Evolutionary conservation across 2,888 invertebrate genomes (phyloP), one percentile per base, ranked within the genome.

Genomic region (Polyploca ridens): DNA sequence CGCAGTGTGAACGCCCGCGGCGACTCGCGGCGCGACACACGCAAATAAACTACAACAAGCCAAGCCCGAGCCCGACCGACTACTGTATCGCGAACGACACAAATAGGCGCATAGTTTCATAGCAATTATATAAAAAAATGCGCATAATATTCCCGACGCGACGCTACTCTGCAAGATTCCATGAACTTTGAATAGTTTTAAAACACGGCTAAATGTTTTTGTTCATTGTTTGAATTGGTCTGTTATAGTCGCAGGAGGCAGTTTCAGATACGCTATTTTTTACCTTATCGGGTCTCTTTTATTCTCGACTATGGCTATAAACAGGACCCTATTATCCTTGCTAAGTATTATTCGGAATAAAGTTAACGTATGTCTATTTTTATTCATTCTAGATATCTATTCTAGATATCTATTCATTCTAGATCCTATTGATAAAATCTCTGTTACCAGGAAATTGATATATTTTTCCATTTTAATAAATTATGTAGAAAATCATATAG

Each of bases 21-120:
- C 81, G 90, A 86, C 90, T 82, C 90, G 91, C 90, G 90, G 88
- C 90, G 91, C 90, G 90, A 89, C 89, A 82, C 77, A 85, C 88
- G 89, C 88, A 91, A 93, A 93, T 91, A 91, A 89, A 90, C 87
- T 74, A 80, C 76, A 71, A 74, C 78, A 69, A 69, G 71, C 71
- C 63, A 67, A 69, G 64, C 71, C 54, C 54, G 7, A 54, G 19
- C 54, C 8, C 54, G 64, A 70, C 54, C 54, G 54, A 54, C 10
- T 19, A 54, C 54, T 54, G 19, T 54, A 66, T 67, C 66, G 70
- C 70, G 63, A 70, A 66, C 73, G 83, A 82, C 85, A 82, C 84
- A 88, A 90, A 90, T 89, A 90, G 82, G 78, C 83, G 78, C 87
- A 83, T 84, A 82, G 76, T 78, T 81, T 75, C 73, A 68, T 75